Evolutionary conservation across 2,797 vertebrate species (phyloP).

Genomic region (Malurus splendens): DNA sequence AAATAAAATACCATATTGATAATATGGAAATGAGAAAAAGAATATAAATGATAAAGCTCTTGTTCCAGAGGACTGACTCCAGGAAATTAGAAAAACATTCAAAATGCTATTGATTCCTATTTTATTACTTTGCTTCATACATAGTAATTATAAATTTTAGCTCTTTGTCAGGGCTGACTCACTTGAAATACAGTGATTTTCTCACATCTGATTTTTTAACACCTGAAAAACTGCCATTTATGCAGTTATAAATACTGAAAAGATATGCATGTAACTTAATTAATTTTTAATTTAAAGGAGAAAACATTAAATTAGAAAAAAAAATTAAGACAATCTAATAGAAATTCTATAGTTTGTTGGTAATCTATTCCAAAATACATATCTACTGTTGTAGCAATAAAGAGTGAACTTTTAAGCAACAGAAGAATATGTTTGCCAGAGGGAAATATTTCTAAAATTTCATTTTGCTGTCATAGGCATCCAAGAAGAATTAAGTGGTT

Average conservation of each 20-base stretch:
- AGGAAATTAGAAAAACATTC: conserved; percentile 24
- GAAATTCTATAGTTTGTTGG: not conserved
- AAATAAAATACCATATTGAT: not conserved
- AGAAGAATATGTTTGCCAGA: not conserved
- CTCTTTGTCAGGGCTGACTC: not conserved
- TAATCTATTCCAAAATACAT: not conserved
- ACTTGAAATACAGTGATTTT: not conserved
- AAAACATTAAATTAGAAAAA: not conserved
- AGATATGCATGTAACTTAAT: not conserved
- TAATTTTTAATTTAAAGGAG: not conserved
- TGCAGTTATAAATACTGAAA: not conserved
- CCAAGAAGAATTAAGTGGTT: not conserved
- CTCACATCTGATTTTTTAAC: not conserved
- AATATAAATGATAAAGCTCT: not conserved
- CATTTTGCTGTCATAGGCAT: not conserved
- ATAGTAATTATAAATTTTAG: not conserved
- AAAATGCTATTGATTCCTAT: not conserved
- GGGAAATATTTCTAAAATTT: not conserved
- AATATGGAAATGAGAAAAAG: not conserved
- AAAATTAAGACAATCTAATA: fast-evolving
- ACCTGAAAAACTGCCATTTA: not conserved
- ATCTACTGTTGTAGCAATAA: not conserved
- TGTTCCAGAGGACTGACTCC: not conserved
- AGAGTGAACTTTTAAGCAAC: not conserved
- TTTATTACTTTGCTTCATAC: conserved; percentile 6